Base-by-base conservation (phyloP, 2,888 invertebrate genomes). In the Caradrina clavipalpis region DNA sequence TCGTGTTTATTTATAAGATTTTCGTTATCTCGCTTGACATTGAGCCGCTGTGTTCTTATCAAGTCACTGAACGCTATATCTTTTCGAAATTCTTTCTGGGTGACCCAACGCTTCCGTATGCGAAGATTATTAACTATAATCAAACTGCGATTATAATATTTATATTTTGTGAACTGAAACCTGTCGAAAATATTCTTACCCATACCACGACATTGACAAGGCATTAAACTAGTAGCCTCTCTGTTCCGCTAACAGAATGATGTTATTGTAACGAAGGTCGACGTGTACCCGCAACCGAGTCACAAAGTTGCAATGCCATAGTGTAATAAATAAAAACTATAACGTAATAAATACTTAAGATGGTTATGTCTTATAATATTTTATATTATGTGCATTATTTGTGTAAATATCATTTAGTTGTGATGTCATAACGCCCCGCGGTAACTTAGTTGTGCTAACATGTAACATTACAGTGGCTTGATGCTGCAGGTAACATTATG, bases 301-400 rank as follows among this genome's bases (percentile, higher is more conserved):
- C 94, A 93, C 94, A 94, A 94, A 93, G 89, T 92, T 93, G 92
- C 93, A 92, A 94, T 94, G 95, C 94, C 94, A 94, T 94, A 94
- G 90, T 91, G 88, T 89, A 89, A 89, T 88, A 85, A 88, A 86
- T 87, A 8, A 87, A 86, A 85, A 76, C 70, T 89, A 87, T 92
- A 90, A 91, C 90, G 88, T 92, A 90, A 91, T 90, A 82, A 91
- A 88, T 91, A 90, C 88, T 91, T 90, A 90, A 89, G 88, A 90
- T 89, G 90, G 89, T 91, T 92, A 90, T 91, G 87, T 90, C 88
- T 88, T 90, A 86, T 88, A 86, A 91, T 91, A 90, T 92, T 93
- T 91, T 90, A 92, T 92, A 88, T 90, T 90, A 88, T 89, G 88
- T 88, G 90, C 91, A 90, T 92, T 92, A 90, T 90, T 91, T 89